Evolutionary conservation across 1,140 invertebrate species (phyloP), one percentile per base, ranked within the genome.

Genomic region (Aporrectodea caliginosa): DNA sequence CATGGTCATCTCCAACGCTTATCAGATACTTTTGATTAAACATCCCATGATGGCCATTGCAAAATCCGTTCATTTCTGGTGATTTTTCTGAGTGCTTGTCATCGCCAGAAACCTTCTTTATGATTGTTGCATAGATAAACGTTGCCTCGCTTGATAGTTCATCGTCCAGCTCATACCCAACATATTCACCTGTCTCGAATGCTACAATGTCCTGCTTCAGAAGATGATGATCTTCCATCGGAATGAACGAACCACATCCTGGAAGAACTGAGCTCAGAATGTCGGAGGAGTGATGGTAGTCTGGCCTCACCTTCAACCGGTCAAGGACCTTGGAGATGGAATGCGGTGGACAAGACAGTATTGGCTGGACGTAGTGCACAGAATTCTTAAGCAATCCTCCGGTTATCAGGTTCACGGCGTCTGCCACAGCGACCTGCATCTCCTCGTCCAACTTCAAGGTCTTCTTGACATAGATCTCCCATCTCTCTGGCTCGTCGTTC

Each of bases 121-220:
- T 33, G 43, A 84, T 79, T 27, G 81, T 83, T 0, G 80, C 83
- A 79, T 84, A 84, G 16, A 83, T 78, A n/a, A 81, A 79, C 16
- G 78, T 78, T 16, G 79, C 77, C 35, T 75, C 78, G 6, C 79
- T 77, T n/a, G 75, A 68, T 34, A 71, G 78, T 2, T 83, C 83
- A 75, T 85, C 84, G 32, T 82, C 83, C n/a, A 84, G 27, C 77
- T 85, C 83, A 75, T 75, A 82, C 2, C 82, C 83, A 14, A 85
- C 82, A 79, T 83, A 84, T 69, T 85, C 84, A 1, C 80, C 78
- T 35, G 79, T 73, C 22, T 79, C 43, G 68, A 85, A 84, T 16
- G 77, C 30, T 22, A 33, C 77, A 79, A 83, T 81, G 69, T 79
- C 82, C 72, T 84, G 78, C 35, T 81, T 77, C 73, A 84, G 79